Evolutionary conservation across 2,797 vertebrate species (phyloP).

Genomic region (Propithecus perrieri): DNA sequence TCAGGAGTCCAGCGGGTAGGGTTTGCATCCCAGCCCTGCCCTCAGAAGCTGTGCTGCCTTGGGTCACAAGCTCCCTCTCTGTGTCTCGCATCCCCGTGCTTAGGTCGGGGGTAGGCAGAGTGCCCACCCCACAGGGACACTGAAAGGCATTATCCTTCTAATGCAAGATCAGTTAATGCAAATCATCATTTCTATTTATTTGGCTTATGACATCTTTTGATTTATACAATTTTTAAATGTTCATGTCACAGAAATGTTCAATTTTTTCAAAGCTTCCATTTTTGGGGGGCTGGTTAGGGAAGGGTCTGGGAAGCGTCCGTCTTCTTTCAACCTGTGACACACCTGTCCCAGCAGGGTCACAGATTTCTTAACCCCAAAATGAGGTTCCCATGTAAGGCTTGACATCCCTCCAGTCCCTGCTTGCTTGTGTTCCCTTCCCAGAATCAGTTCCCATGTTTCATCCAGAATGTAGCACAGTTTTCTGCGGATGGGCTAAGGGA

Average conservation of each 20-base stretch:
- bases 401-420: not conserved
- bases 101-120: accelerated
- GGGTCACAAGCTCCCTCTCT: not conserved
- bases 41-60: accelerated
- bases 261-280: not conserved
- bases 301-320: accelerated
- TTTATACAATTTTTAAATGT: not conserved
- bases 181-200: not conserved
- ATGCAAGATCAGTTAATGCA: not conserved
- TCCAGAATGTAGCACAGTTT: not conserved
- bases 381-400: accelerated
- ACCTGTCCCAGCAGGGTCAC: not conserved
- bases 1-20: no score
- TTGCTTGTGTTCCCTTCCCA: not conserved
- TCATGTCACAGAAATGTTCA: not conserved
- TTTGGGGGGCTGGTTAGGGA: not conserved
- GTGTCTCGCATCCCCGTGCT: not conserved
- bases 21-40: not conserved
- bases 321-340: not conserved
- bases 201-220: not conserved
- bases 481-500: not conserved
- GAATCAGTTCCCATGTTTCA: not conserved
- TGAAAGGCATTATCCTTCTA: not conserved
- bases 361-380: not conserved
- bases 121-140: not conserved